Conservation (phyloP, 2,113 vertebrate genomes). For the Chaetops frenatus region DNA sequence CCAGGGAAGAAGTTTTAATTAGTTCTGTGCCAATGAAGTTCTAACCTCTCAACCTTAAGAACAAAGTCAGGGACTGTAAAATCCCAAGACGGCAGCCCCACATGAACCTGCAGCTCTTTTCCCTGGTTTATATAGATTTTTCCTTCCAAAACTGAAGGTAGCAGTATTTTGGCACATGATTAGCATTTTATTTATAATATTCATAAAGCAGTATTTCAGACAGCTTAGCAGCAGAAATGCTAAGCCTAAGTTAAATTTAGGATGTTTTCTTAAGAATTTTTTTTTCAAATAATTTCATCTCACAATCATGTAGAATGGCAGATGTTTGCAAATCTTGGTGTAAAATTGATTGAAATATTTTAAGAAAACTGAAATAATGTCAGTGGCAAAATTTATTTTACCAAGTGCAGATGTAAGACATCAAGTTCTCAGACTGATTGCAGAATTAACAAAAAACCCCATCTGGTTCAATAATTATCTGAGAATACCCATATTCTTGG, state of each 20-base stretch:
- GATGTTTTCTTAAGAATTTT: conserved; percentile 60
- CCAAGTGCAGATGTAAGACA: conserved; percentile 84
- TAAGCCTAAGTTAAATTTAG: conserved; percentile 49
- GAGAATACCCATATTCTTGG: conserved; percentile 80
- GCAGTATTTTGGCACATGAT: background rate
- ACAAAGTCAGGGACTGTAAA: background rate
- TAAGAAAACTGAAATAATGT: conserved; percentile 84
- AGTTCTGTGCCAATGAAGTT: background rate
- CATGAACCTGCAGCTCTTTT: background rate
- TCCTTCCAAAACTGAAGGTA: background rate
- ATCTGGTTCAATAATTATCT: conserved; percentile 86
- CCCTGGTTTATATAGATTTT: background rate
- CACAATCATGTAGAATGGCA: conserved; percentile 67
- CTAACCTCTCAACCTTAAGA: background rate
- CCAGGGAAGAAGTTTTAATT: background rate
- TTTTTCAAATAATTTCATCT: conserved; percentile 68
- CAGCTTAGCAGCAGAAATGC: conserved; percentile 34
- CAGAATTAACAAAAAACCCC: conserved; percentile 86
- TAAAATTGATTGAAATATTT: conserved; percentile 82
- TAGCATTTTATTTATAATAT: conserved; percentile 33
- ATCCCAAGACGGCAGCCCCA: background rate
- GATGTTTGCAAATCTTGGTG: conserved; percentile 81
- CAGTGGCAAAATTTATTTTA: conserved; percentile 82
- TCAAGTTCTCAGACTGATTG: conserved; percentile 84
- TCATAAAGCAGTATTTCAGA: background rate